Conservation (phyloP, 1,140 invertebrate genomes). For the Drosophila insularis region DNA sequence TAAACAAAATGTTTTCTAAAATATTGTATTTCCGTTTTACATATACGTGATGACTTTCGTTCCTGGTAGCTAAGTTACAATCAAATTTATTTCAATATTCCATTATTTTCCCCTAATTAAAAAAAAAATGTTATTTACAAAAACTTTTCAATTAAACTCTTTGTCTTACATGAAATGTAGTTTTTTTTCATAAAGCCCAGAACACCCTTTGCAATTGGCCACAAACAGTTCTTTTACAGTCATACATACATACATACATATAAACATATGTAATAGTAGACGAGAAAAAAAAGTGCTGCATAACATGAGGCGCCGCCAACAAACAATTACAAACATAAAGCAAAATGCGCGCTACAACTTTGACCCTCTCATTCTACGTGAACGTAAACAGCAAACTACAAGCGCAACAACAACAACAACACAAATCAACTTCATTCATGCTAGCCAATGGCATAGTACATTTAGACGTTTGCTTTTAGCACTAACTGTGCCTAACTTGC, state of each 20-base stretch:
- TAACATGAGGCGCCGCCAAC: conserved; percentile 52
- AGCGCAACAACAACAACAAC: conserved; percentile 27
- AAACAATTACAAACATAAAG: conserved; percentile 76
- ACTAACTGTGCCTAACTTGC: conserved; percentile 25
- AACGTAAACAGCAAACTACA: conserved; percentile 73
- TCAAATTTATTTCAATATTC: no score
- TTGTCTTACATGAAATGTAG: no score
- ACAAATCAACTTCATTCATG: conserved; percentile 62
- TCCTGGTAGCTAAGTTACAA: no score
- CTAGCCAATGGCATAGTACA: not conserved
- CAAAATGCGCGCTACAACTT: conserved; percentile 69
- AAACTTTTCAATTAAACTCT: no score
- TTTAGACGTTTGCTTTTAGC: conserved; percentile 28
- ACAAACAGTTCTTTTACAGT: not conserved
- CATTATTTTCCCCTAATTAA: no score
- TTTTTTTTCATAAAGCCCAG: not conserved
- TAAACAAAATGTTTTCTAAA: no score
- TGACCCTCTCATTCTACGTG: conserved; percentile 51
- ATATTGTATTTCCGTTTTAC: no score
- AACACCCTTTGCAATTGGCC: conserved; percentile 19
- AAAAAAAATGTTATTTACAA: no score
- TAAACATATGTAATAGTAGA: not conserved
- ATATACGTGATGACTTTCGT: no score
- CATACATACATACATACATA: not conserved
- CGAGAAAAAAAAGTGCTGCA: conserved; percentile 26